A percentile compares a stretch with the other conserved stretches of the same genome.
Evolutionary conservation across 2,888 invertebrate species (phyloP).

Genomic region (Aphrophora alni): DNA sequence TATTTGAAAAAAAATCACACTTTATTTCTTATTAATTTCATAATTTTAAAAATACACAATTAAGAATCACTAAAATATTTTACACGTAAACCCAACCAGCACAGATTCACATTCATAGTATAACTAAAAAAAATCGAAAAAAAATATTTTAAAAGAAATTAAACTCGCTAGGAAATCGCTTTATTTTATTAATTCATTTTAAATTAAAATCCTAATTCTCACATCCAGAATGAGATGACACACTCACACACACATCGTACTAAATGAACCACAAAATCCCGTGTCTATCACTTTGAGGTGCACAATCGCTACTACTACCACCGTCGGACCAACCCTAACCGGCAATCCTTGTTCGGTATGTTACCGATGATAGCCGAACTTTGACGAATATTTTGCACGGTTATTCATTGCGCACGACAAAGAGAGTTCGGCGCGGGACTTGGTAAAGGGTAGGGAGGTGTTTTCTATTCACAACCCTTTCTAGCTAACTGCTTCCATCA

Average conservation of each 20-base stretch:
- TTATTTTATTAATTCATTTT: no score
- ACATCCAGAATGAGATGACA: no score
- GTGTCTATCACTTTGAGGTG: no score
- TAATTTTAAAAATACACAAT: neutral
- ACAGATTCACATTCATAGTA: neutral
- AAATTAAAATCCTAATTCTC: no score
- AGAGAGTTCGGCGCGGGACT: neutral
- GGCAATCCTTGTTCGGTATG: neutral
- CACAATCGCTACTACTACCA: constrained; percentile 18
- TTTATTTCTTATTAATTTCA: neutral
- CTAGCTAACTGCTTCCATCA: neutral
- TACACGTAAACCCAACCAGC: neutral
- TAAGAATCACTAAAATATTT: neutral
- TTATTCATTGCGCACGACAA: constrained; percentile 8
- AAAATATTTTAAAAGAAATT: no score
- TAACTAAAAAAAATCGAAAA: no score
- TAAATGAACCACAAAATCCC: no score
- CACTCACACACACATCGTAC: no score
- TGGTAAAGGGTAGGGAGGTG: neutral
- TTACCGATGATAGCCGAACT: constrained; percentile 13
- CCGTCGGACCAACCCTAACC: constrained; percentile 10
- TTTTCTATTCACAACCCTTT: neutral
- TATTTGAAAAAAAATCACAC: neutral
- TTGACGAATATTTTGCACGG: constrained; percentile 12
- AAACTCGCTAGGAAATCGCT: no score